Percentiles rank a stretch among this genome's conserved stretches.
These are phyloP conservation scores for Proteles cristata DNA, from an alignment of 2,113 vertebrate species.

Conservation along the genomic window DNA sequence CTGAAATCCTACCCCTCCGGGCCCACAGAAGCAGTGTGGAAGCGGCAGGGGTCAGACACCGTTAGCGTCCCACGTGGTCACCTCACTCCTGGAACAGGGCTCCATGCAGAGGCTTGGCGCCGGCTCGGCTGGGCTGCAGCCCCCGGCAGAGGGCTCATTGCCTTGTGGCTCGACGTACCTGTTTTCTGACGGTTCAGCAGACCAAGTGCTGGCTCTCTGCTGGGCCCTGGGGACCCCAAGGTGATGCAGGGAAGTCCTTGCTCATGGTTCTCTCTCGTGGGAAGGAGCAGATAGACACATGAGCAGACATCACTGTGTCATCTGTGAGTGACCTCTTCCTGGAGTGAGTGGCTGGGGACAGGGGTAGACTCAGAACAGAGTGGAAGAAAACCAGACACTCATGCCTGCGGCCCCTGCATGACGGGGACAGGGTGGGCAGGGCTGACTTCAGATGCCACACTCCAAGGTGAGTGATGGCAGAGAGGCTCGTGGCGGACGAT, in stretches of 20 bases:
- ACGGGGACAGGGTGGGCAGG: background rate
- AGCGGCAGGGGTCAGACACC: background rate
- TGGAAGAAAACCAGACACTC: fast-evolving
- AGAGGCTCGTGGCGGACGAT: background rate
- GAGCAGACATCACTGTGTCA: background rate
- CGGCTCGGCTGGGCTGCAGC: fast-evolving
- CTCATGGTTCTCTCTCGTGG: background rate
- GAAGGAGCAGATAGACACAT: background rate
- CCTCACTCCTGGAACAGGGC: background rate
- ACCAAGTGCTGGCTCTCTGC: no score
- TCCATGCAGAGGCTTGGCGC: background rate
- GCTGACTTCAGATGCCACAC: background rate
- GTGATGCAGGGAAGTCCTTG: background rate
- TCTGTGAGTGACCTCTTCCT: background rate
- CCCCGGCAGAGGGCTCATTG: background rate
- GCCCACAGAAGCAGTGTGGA: background rate
- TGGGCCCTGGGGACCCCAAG: background rate
- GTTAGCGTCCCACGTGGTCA: fast-evolving
- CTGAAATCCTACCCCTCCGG: background rate
- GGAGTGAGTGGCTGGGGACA: no score
- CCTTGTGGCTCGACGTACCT: fast-evolving
- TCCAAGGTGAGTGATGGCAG: no score
- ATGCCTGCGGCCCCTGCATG: background rate
- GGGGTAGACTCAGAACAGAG: background rate
- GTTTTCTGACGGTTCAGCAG: background rate